Evolutionary conservation across 2,797 vertebrate genomes (phyloP).

Genomic region (Mus caroli): DNA sequence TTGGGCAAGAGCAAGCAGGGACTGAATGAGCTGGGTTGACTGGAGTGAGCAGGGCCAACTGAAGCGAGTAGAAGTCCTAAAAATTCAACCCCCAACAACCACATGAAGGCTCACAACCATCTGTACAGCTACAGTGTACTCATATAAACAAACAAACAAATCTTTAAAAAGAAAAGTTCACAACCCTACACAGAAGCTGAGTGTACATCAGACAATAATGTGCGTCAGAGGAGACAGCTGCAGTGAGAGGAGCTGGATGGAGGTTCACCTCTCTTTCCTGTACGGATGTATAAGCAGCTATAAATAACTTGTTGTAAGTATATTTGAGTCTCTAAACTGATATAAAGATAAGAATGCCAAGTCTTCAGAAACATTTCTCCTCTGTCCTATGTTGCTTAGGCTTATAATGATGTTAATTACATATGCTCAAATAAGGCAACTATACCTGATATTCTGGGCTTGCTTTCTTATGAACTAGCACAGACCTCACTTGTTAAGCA

Average conservation of each 20-base stretch:
- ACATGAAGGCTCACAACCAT: too few species aligned
- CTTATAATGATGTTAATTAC: neutral
- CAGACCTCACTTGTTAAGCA: conserved; percentile 25
- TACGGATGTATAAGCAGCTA: conserved; percentile 29
- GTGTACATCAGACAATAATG: neutral
- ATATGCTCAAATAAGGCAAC: neutral
- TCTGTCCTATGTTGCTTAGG: neutral
- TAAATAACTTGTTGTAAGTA: neutral
- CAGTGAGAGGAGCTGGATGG: neutral
- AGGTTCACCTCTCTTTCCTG: conserved; percentile 38
- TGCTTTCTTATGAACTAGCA: conserved; percentile 48
- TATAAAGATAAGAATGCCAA: neutral
- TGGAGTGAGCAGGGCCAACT: too few species aligned
- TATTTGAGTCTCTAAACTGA: conserved; percentile 1
- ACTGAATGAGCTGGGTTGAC: too few species aligned
- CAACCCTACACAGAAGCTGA: neutral
- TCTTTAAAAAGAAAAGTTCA: too few species aligned
- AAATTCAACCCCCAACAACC: too few species aligned
- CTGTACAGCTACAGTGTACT: too few species aligned
- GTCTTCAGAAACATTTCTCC: conserved; percentile 37
- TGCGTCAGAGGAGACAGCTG: conserved; percentile 10
- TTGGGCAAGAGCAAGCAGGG: too few species aligned
- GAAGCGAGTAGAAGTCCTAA: too few species aligned
- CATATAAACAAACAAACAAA: too few species aligned
- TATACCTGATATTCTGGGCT: neutral